These are phyloP conservation scores for Daktulosphaira vitifoliae DNA, from an alignment of 1,140 invertebrate genomes.

Conservation along the genomic window DNA sequence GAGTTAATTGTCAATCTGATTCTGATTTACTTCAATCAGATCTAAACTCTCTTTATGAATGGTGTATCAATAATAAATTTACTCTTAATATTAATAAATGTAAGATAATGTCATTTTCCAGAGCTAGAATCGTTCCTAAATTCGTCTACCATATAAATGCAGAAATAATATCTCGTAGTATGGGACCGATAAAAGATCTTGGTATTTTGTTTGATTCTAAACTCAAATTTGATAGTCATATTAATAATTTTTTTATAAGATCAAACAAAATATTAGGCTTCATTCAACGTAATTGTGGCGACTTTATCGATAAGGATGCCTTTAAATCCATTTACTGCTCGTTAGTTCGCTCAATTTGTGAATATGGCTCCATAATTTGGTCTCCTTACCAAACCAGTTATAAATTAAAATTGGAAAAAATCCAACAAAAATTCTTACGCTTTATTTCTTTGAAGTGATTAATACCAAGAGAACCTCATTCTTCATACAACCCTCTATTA, in stretches of 20 bases:
- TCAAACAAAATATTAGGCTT: slow-evolving; percentile 7
- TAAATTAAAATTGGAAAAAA: neutral
- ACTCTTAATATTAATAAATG: slow-evolving; percentile 11
- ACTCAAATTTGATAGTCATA: neutral
- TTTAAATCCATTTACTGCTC: slow-evolving; percentile 6
- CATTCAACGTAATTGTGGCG: neutral
- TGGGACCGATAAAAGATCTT: neutral
- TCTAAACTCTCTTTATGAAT: slow-evolving; percentile 18
- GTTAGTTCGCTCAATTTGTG: neutral
- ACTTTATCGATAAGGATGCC: slow-evolving; percentile 10
- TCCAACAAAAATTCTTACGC: neutral
- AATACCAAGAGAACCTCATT: neutral
- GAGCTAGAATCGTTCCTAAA: neutral
- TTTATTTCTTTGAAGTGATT: neutral
- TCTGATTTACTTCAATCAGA: slow-evolving; percentile 30
- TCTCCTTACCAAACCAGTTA: neutral
- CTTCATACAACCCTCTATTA: neutral
- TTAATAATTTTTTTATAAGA: neutral
- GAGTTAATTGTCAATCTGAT: slow-evolving; percentile 9
- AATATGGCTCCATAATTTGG: neutral
- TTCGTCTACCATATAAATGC: slow-evolving; percentile 9
- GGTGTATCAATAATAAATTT: slow-evolving; percentile 8
- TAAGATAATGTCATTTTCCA: slow-evolving; percentile 16
- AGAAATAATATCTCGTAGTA: neutral
- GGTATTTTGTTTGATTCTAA: neutral